Evolutionary conservation across 2,797 vertebrate genomes (phyloP), one percentile per base, ranked within the genome.

Genomic region (Eulemur albifrons): DNA sequence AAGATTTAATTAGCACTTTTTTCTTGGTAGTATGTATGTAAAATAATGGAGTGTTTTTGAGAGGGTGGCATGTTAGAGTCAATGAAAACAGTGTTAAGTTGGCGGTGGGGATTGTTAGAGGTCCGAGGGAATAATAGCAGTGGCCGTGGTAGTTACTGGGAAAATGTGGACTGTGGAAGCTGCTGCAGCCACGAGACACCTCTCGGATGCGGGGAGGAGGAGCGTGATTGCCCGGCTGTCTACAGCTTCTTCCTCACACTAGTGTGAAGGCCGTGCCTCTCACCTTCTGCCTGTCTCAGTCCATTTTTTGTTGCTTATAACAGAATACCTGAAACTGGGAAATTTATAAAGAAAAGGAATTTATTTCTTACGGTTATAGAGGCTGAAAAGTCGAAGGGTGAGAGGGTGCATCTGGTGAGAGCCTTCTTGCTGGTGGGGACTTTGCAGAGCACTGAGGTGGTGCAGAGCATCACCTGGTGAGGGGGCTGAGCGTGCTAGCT

Each of bases 161-260:
- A 88, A 54, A 70, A 76, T 25, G 12, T 21, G 52, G 15, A 52
- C 15, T 38, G 18, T 35, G 20, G 32, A 8, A 73, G 5, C 38
- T 50, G 23, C 1, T 13, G 30, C 40, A 48, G 70, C 27, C 3
- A 0, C 1, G 21, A 38, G 57, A 70, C 45, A 15, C 32, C 25
- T 76, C 27, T 48, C 43, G 27, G 72, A 13, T 11, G 12, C 11
- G 30, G 40, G 35, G 52, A 92, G 32, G 12, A 9, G 13, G 32
- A 72, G n/a, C 0, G 0, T 0, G 23, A 8, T 23, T 25, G 48
- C 40, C 45, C 40, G 15, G 54, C 17, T 45, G 52, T 57, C 0
- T 1, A 0, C 38, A 69, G n/a, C n/a, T 70, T 18, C 15, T 10
- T 52, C 2, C 1, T n/a, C 11, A 5, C 35, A 1, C 54, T n/a